phyloP scores from a whole-genome alignment of 2,888 invertebrate genomes.

The Kryphioiulus occultus region DNA sequence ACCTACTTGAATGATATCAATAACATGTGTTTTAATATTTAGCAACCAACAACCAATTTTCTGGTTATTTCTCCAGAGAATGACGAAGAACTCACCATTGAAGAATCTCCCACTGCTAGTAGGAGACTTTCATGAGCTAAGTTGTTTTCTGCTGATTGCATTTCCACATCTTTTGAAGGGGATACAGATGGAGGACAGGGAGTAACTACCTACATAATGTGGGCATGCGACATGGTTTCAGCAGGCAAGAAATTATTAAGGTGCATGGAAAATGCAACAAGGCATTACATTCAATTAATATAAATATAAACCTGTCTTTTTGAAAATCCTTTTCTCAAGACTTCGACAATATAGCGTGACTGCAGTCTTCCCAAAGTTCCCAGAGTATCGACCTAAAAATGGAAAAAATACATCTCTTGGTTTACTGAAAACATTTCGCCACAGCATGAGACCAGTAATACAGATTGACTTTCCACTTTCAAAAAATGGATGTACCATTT shows the following conservation, averaged over 20 bases:
- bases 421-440: not conserved
- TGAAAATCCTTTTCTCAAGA: conserved; percentile 72
- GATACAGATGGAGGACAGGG: conserved; percentile 68
- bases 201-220: conserved; percentile 43
- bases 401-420: not conserved
- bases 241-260: conserved; percentile 4
- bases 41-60: not conserved
- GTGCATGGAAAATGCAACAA: conserved; percentile 30
- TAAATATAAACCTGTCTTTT: conserved; percentile 51
- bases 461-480: too few species aligned
- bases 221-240: conserved; percentile 6
- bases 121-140: conserved; percentile 19
- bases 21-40: not conserved
- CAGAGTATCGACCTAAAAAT: conserved; percentile 48
- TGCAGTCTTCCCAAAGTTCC: conserved; percentile 51
- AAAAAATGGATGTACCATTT: too few species aligned
- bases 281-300: conserved; percentile 4
- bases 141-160: conserved; percentile 42
- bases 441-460: too few species aligned
- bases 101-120: conserved; percentile 3
- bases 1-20: too few species aligned
- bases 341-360: conserved; percentile 68
- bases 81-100: conserved; percentile 12
- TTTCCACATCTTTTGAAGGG: conserved; percentile 52
- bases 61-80: not conserved